These are phyloP conservation scores for Sycophaga agraensis DNA, from an alignment of 1,140 invertebrate genomes.

Conservation along the genomic window DNA sequence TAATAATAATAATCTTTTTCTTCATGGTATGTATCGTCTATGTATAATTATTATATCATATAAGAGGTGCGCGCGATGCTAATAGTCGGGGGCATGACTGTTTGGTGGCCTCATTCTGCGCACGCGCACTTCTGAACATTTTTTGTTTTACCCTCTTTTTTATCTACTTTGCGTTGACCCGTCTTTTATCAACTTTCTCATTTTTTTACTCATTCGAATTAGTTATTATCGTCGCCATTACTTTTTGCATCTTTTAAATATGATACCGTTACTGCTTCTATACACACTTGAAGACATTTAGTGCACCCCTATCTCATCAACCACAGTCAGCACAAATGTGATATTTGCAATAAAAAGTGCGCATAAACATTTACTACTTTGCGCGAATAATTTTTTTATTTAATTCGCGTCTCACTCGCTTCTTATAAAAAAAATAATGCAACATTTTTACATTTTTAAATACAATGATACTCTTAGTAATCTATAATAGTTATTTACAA, in stretches of 20 bases:
- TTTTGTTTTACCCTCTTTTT: slow-evolving; percentile 26
- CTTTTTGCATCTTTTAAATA: neutral
- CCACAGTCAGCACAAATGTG: no score
- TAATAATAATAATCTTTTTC: slow-evolving; percentile 48
- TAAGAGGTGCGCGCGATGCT: slow-evolving; percentile 44
- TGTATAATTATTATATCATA: slow-evolving; percentile 59
- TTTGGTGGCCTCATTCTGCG: slow-evolving; percentile 36
- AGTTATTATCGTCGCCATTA: no score
- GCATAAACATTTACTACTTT: no score
- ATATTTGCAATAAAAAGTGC: no score
- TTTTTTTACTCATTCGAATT: neutral
- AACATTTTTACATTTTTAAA: no score
- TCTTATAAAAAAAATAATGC: no score
- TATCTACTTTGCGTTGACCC: neutral
- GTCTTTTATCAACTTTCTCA: neutral
- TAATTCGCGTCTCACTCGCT: no score
- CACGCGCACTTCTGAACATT: slow-evolving; percentile 47
- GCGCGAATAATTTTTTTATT: no score
- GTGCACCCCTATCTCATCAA: no score
- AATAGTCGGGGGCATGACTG: slow-evolving; percentile 38
- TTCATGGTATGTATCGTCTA: slow-evolving; percentile 50
- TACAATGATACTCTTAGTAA: no score
- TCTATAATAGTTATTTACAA: no score
- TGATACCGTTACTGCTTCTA: neutral
- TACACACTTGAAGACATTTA: neutral